Conservation (phyloP, 2,113 vertebrate species). For the Fregetta grallaria region DNA sequence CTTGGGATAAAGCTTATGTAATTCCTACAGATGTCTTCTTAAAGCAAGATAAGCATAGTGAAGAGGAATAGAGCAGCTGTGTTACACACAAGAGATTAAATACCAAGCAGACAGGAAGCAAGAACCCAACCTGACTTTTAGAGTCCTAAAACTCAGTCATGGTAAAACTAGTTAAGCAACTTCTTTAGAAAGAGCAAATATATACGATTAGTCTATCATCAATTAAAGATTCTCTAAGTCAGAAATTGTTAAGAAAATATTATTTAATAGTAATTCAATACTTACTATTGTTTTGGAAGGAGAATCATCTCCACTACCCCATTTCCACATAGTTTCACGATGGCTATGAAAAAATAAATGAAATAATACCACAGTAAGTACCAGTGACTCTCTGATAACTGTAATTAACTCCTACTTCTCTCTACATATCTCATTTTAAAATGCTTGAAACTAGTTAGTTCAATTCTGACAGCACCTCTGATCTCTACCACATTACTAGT, state of each 20-base stretch:
- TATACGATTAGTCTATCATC: neutral
- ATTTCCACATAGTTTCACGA: constrained; percentile 82
- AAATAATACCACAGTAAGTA: neutral
- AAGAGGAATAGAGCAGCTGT: neutral
- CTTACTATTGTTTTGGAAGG: constrained; percentile 76
- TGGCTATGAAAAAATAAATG: constrained; percentile 1
- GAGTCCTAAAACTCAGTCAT: neutral
- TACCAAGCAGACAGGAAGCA: neutral
- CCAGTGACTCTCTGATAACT: neutral
- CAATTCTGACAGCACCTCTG: neutral
- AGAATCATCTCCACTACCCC: constrained; percentile 79
- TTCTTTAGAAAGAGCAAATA: neutral
- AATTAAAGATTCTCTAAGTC: neutral
- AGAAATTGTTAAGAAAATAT: neutral
- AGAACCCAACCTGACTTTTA: neutral
- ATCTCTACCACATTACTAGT: neutral
- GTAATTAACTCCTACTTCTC: neutral
- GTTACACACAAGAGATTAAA: neutral
- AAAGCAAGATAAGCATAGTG: neutral
- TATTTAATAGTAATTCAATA: neutral
- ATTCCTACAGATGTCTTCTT: neutral
- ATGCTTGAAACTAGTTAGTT: neutral
- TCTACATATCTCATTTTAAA: neutral
- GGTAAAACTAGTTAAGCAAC: neutral
- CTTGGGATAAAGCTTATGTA: neutral